Base-by-base conservation (phyloP, 2,113 vertebrate genomes). In the Zeus faber region DNA sequence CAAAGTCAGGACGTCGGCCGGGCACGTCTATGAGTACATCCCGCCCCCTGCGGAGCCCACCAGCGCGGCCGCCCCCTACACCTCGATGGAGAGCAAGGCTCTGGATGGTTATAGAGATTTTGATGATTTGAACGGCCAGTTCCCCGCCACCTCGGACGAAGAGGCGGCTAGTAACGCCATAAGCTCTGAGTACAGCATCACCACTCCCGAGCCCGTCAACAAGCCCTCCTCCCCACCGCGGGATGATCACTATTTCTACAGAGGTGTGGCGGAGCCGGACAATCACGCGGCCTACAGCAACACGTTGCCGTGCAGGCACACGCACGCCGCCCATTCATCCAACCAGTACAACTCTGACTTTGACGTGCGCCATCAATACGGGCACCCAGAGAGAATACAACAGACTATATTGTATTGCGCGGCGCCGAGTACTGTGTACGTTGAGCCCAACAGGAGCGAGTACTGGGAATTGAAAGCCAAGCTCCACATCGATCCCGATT, bases 401-500 rank as follows among this genome's bases (percentile, higher is more conserved):
- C 94, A 96, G 86, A 89, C 94, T 54, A 91, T 95, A 85, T 85
- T 96, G 18, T 97, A 96, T 68, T 93, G 93, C 58, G 88, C 94
- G 29, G 81, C 93, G 37, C 93, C 96, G 43, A 92, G 92, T 91
- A 90, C 92, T 87, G 93, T 95, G 70, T 95, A 92, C 79, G 93
- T 93, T 79, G 94, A 99, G 85, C 95, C 95, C 60, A 96, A 90
- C 87, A 87, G 95, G 81, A 96, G 94, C 24, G 94, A 98, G 29
- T 98, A 98, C 72, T 91, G 97, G 93, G 95, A 98, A 85, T 87
- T 98, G 74, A 99, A 98, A 90, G 93, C 95, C 82, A 98, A 99
- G 89, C 93, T 97, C 78, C 95, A 97, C 27, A 94, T 94, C 85
- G 95, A 99, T 79, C 96, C 96, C 49, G 96, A 98, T 89, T 98